Conservation (phyloP, 2,797 vertebrate genomes). For the Tapirus indicus region DNA sequence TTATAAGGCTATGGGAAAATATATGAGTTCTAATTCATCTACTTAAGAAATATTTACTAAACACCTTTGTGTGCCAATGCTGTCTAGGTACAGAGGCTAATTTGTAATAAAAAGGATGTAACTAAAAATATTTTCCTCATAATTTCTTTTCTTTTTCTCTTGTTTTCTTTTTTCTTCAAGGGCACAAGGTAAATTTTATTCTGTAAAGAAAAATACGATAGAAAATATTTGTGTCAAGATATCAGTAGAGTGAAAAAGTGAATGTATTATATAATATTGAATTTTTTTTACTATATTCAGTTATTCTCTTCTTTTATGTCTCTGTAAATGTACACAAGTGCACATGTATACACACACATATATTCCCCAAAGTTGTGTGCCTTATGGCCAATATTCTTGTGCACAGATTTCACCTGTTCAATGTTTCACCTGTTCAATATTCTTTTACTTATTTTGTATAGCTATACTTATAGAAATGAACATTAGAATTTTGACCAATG, state of each 20-base stretch:
- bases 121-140: background rate
- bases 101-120: background rate
- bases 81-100: background rate
- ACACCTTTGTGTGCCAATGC: background rate
- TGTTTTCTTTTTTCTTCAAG: background rate
- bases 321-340: background rate
- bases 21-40: background rate
- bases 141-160: background rate
- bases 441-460: background rate
- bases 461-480: background rate
- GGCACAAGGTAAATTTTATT: background rate
- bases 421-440: background rate
- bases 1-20: background rate
- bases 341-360: fast-evolving
- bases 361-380: background rate
- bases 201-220: background rate
- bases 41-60: background rate
- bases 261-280: background rate
- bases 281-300: background rate
- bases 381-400: background rate
- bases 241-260: background rate
- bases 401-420: background rate
- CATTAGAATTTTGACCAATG: background rate
- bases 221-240: background rate
- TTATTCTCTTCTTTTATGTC: background rate